Evolutionary conservation across 2,113 vertebrate species (phyloP).

Genomic region (Parotia lawesii): DNA sequence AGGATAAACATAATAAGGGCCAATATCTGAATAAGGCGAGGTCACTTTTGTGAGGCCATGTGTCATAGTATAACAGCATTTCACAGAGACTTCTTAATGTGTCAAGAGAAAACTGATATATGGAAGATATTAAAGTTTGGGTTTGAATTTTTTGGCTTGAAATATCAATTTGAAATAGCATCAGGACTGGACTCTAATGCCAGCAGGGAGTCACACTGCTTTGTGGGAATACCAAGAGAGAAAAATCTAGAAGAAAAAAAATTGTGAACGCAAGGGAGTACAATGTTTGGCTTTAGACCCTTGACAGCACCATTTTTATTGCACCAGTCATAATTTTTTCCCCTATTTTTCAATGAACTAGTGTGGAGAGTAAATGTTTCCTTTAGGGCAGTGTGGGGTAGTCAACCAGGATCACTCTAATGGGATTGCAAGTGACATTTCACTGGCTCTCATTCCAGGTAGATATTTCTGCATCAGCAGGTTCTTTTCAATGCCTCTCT

Average conservation of each 20-base stretch:
- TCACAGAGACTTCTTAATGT: constrained; percentile 3
- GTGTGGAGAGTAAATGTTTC: not conserved
- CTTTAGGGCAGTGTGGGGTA: not conserved
- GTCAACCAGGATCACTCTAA: constrained; percentile 15
- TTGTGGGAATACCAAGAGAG: not conserved
- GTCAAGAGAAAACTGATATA: constrained; percentile 3
- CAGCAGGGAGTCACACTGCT: not conserved
- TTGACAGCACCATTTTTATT: not conserved
- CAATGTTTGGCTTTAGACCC: not conserved
- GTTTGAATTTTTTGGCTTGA: not conserved
- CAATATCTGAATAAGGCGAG: not conserved
- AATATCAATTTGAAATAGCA: not conserved
- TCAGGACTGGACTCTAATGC: not conserved
- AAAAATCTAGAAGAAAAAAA: not conserved
- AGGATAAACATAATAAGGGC: not conserved
- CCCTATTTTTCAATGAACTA: not conserved
- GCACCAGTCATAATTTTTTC: not conserved
- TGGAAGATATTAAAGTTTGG: not conserved
- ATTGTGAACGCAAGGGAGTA: not conserved
- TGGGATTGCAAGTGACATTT: constrained; percentile 44
- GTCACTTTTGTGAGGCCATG: not conserved
- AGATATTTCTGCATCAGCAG: constrained; percentile 49
- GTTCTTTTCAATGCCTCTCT: not conserved
- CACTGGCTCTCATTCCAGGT: constrained; percentile 31
- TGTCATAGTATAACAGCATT: not conserved